Evolutionary conservation across 2,888 invertebrate genomes (phyloP).

Genomic region (Mamestra brassicae): DNA sequence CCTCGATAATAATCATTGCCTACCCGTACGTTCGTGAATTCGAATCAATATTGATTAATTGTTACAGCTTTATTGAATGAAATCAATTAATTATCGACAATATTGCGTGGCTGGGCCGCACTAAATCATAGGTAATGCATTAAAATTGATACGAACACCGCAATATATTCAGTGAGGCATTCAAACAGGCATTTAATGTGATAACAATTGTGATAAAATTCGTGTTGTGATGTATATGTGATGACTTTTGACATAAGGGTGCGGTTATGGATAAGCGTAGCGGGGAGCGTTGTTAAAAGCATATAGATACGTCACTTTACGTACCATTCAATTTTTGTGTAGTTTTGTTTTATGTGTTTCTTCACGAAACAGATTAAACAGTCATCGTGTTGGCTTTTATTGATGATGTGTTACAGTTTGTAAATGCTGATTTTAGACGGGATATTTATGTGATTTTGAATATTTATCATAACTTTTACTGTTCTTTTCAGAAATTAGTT

Average conservation of each 20-base stretch:
- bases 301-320: too few relatives aligned
- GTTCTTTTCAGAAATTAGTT: too few relatives aligned
- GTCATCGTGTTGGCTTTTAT: too few relatives aligned
- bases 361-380: too few relatives aligned
- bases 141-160: constrained; percentile 72
- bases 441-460: too few relatives aligned
- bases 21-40: constrained; percentile 13
- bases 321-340: too few relatives aligned
- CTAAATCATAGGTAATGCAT: constrained; percentile 64
- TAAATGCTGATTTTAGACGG: too few relatives aligned
- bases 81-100: constrained; percentile 51
- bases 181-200: constrained; percentile 73
- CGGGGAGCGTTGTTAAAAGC: neutral
- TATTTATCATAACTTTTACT: too few relatives aligned
- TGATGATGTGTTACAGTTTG: too few relatives aligned
- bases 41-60: constrained; percentile 41
- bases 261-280: neutral
- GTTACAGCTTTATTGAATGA: constrained; percentile 52
- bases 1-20: neutral
- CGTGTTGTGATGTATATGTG: constrained; percentile 67
- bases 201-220: constrained; percentile 81
- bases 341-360: too few relatives aligned
- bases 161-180: constrained; percentile 74
- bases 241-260: constrained; percentile 67
- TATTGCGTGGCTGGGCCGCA: constrained; percentile 35